Conservation (phyloP, 2,113 vertebrate species). For the Brevimyrus niger region DNA sequence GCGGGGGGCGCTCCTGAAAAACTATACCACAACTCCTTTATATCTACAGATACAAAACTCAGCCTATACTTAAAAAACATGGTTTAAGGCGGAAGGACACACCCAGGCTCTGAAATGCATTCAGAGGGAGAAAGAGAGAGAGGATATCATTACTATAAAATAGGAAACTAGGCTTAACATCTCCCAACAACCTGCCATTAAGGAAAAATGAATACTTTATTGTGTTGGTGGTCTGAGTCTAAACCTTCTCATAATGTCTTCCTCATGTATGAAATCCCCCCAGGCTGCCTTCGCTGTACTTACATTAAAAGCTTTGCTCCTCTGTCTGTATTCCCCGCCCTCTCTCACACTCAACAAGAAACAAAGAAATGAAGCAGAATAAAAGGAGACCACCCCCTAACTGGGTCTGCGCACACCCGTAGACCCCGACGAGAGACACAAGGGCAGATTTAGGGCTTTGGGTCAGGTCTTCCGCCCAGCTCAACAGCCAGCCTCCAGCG, state of each 20-base stretch:
- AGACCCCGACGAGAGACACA: constrained; percentile 46
- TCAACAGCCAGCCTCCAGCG: constrained; percentile 46
- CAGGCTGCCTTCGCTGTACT: constrained; percentile 35
- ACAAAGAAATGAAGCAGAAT: constrained; percentile 30
- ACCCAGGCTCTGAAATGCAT: constrained; percentile 56
- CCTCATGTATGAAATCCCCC: constrained; percentile 41
- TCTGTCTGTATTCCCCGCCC: constrained; percentile 37
- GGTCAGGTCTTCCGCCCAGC: constrained; percentile 53
- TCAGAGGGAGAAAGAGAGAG: constrained; percentile 48
- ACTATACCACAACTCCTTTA: constrained; percentile 51
- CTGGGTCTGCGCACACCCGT: constrained; percentile 28
- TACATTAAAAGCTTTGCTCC: constrained; percentile 50
- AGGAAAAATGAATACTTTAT: constrained; percentile 53
- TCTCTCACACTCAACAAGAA: constrained; percentile 28
- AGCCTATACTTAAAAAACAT: constrained; percentile 57
- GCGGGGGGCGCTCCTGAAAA: constrained; percentile 49
- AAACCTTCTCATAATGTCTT: constrained; percentile 55
- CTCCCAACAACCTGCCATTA: constrained; percentile 58
- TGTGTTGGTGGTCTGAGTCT: constrained; percentile 57
- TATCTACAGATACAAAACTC: constrained; percentile 55
- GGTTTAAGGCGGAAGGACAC: constrained; percentile 62
- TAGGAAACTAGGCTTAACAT: constrained; percentile 61
- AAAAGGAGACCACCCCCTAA: constrained; percentile 35
- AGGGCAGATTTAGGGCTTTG: constrained; percentile 49
- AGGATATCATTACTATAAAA: constrained; percentile 62